phyloP scores from a whole-genome alignment of 92 coral and sea anemone genomes.

The Desmophyllum pertusum region DNA sequence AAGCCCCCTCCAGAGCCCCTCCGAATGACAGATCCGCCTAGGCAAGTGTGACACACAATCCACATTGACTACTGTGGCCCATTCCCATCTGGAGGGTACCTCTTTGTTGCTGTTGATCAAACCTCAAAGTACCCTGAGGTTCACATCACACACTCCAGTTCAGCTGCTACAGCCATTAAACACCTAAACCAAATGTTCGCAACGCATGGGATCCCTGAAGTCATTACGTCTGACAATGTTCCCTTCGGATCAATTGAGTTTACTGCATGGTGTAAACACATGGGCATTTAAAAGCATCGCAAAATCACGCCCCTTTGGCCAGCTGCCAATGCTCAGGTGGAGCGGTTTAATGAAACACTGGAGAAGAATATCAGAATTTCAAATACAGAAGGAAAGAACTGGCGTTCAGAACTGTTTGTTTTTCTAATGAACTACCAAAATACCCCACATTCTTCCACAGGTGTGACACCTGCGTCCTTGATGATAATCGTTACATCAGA shows the following conservation, averaged over 20 bases:
- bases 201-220: slow-evolving; percentile 46
- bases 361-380: slow-evolving; percentile 10
- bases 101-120: slow-evolving; percentile 46
- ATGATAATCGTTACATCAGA: slow-evolving; percentile 23
- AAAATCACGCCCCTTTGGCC: slow-evolving; percentile 59
- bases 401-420: slow-evolving; percentile 21
- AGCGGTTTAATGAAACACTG: slow-evolving; percentile 3
- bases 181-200: slow-evolving; percentile 48
- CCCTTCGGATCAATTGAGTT: slow-evolving; percentile 31
- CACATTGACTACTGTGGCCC: slow-evolving; percentile 47
- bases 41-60: slow-evolving; percentile 31
- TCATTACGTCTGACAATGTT: slow-evolving; percentile 41
- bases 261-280: slow-evolving; percentile 20
- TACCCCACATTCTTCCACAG: neutral
- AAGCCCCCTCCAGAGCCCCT: slow-evolving; percentile 31
- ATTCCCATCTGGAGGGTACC: slow-evolving; percentile 45
- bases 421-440: neutral
- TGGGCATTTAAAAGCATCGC: slow-evolving; percentile 37
- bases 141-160: slow-evolving; percentile 29
- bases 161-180: slow-evolving; percentile 36
- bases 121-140: slow-evolving; percentile 47
- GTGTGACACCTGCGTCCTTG: slow-evolving; percentile 24
- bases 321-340: slow-evolving; percentile 39
- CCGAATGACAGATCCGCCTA: slow-evolving; percentile 34
- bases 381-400: slow-evolving; percentile 3